Base-by-base conservation (phyloP, 2,888 invertebrate species). In the Caenorhabditis zanzibari region DNA sequence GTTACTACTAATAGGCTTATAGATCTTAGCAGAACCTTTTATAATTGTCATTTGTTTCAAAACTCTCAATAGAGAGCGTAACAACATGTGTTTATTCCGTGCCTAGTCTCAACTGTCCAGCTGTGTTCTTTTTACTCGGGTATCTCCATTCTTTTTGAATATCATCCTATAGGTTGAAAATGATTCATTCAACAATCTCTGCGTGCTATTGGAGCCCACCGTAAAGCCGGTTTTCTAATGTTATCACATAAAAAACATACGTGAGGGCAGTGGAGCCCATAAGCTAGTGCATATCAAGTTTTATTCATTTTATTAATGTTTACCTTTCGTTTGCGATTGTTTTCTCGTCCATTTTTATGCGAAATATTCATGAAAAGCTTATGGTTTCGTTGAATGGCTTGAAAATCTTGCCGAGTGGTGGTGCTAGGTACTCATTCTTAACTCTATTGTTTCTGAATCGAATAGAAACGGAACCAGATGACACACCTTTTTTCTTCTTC, bases 251-350 rank as follows among this genome's bases (percentile, higher is more conserved):
- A 66, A 66, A 52, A 63, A 63, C 22, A 19, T 22, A 66, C 49
- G 66, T 52, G 66, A 49, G 49, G 49, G 66, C 49, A 35, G 19
- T 19, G 28, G 35, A 49, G 52, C 22, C 52, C 16, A 66, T 66
- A 35, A 35, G 52, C 66, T 52, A 35, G 19, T 35, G 32, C 19
- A 35, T 68, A 68, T 68, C 68, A 68, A 54, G 22, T 68, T 68
- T 68, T 54, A 68, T 54, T 10, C 49, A 32, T 68, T 68, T 68
- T 16, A 54, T 68, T 54, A 22, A 68, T 54, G 54, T 68, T 68
- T 54, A 52, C 54, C 68, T 68, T 54, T 44, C 63, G 2, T 44
- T 3, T 28, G 22, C 7, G 52, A 49, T 52, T 68, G 66, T 52
- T 52, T 68, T 52, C 35, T 68, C 6, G 10, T 28, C 19, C 49